Evolutionary conservation across 2,113 vertebrate genomes (phyloP).

Genomic region (Copsychus sechellarum): DNA sequence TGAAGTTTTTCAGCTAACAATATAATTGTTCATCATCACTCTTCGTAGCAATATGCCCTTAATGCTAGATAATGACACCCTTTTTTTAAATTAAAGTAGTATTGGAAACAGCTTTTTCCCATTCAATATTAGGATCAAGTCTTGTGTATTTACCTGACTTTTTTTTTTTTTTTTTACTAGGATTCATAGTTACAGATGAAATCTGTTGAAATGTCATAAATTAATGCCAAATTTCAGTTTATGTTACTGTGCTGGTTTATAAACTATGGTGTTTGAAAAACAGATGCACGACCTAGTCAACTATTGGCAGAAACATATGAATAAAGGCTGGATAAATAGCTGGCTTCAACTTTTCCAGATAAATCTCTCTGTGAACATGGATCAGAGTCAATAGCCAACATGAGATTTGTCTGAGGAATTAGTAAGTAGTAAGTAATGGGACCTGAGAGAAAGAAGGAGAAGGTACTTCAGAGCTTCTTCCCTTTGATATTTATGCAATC

Average conservation of each 20-base stretch:
- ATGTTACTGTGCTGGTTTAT: neutral
- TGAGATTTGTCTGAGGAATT: neutral
- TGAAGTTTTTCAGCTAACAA: neutral
- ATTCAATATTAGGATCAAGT: neutral
- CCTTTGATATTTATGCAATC: neutral
- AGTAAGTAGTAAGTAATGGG: neutral
- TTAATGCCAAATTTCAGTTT: constrained; percentile 11
- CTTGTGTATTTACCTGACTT: neutral
- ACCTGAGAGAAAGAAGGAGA: neutral
- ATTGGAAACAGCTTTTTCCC: neutral
- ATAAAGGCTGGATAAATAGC: neutral
- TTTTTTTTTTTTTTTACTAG: neutral
- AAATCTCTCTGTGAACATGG: neutral
- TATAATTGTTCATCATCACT: neutral
- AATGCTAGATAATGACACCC: neutral
- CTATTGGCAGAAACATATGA: neutral
- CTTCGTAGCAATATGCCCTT: neutral
- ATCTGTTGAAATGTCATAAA: neutral
- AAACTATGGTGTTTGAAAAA: neutral
- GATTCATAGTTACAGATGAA: neutral
- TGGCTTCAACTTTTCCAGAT: neutral
- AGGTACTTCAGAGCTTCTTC: neutral
- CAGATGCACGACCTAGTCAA: neutral
- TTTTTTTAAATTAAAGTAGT: neutral
- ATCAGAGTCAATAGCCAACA: neutral